Evolutionary conservation across 1,140 invertebrate species (phyloP).

Genomic region (Psix sp.): DNA sequence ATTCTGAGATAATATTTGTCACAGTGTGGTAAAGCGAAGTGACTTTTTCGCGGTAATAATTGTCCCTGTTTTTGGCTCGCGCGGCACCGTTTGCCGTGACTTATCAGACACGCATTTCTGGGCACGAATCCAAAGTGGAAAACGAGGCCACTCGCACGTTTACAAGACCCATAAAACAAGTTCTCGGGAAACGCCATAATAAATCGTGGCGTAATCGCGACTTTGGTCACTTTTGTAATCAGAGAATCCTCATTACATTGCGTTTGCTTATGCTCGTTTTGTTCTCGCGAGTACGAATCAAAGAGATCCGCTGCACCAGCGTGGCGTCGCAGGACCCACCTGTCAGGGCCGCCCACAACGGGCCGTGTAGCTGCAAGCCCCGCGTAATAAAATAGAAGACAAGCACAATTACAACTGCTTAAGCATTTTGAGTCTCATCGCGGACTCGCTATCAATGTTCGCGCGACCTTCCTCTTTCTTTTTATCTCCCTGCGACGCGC

Average conservation of each 20-base stretch:
- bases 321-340: slow-evolving; percentile 44
- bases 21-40: slow-evolving; percentile 13
- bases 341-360: slow-evolving; percentile 58
- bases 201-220: slow-evolving; percentile 37
- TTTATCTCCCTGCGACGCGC: not conserved
- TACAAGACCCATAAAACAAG: slow-evolving; percentile 46
- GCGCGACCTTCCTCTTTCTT: slow-evolving; percentile 1
- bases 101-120: slow-evolving; percentile 50
- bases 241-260: slow-evolving; percentile 49
- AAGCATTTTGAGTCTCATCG: slow-evolving; percentile 27
- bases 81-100: slow-evolving; percentile 37
- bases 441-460: slow-evolving; percentile 19
- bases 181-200: slow-evolving; percentile 52
- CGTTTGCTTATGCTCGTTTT: slow-evolving; percentile 38
- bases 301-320: slow-evolving; percentile 50
- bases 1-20: slow-evolving; percentile 36
- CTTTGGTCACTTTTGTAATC: slow-evolving; percentile 59
- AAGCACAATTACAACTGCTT: slow-evolving; percentile 46
- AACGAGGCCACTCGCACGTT: slow-evolving; percentile 48
- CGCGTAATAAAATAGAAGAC: slow-evolving; percentile 56
- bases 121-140: slow-evolving; percentile 51
- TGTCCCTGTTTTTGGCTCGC: slow-evolving; percentile 34
- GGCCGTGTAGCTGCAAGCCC: slow-evolving; percentile 41
- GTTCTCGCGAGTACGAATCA: slow-evolving; percentile 25
- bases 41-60: slow-evolving; percentile 35